These are phyloP conservation scores for Chymomyza caudatula DNA, from an alignment of 2,888 invertebrate genomes.

Conservation along the genomic window DNA sequence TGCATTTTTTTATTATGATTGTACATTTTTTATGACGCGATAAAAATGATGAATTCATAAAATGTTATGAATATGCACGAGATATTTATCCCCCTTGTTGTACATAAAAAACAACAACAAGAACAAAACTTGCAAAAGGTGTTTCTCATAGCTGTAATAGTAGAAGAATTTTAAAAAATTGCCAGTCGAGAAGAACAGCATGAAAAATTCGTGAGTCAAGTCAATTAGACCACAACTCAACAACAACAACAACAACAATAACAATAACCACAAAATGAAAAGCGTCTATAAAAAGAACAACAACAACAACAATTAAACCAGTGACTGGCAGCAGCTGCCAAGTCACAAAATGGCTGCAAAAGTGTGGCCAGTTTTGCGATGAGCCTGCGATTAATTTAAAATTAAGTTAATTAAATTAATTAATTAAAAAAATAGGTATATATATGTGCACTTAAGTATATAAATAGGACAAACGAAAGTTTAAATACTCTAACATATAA, in stretches of 20 bases:
- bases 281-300: not conserved
- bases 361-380: slow-evolving; percentile 25
- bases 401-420: slow-evolving; percentile 26
- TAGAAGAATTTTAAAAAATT: not conserved
- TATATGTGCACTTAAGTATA: too few relatives aligned
- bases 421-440: too few relatives aligned
- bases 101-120: slow-evolving; percentile 3
- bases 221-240: slow-evolving; percentile 49
- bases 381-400: slow-evolving; percentile 39
- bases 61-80: slow-evolving; percentile 55
- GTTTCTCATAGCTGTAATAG: not conserved
- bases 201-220: slow-evolving; percentile 56
- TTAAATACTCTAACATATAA: too few relatives aligned
- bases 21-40: slow-evolving; percentile 56
- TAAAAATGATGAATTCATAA: slow-evolving; percentile 57
- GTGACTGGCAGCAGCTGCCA: not conserved
- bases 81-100: not conserved
- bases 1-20: slow-evolving; percentile 38
- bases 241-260: not conserved
- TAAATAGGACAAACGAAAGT: too few relatives aligned
- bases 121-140: not conserved
- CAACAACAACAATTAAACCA: not conserved
- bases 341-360: slow-evolving; percentile 1
- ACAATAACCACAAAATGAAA: not conserved
- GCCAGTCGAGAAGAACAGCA: not conserved